A percentile compares a stretch with the other conserved stretches of the same genome.
Conservation (phyloP, 1,140 invertebrate genomes). For the Heliothis subflexa region DNA sequence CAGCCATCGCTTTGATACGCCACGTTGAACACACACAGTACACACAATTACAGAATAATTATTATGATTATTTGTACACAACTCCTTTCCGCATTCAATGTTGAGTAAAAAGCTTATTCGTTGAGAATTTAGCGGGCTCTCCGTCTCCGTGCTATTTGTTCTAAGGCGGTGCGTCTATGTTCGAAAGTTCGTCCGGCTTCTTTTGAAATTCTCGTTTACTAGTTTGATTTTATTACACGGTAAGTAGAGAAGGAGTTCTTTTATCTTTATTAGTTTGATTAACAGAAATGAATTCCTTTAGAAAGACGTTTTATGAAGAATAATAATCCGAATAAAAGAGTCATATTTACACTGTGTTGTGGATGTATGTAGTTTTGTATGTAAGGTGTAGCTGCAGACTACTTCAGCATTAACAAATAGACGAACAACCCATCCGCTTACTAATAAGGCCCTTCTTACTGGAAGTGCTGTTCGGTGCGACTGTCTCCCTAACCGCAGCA, state of each 20-base stretch:
- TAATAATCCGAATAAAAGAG: background rate
- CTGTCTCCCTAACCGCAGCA: constrained; percentile 43
- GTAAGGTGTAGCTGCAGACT: background rate
- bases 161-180: constrained; percentile 11
- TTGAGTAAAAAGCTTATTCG: constrained; percentile 9
- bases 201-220: constrained; percentile 22
- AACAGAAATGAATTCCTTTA: background rate
- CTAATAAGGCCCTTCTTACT: constrained; percentile 49
- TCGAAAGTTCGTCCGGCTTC: constrained; percentile 24
- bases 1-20: constrained; percentile 12
- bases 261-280: constrained; percentile 25
- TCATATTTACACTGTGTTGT: background rate
- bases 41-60: constrained; percentile 14
- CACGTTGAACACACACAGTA: constrained; percentile 6
- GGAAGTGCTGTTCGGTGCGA: constrained; percentile 35
- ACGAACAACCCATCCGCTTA: constrained; percentile 20
- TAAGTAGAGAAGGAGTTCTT: constrained; percentile 23
- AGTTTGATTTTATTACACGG: constrained; percentile 39
- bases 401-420: constrained; percentile 38
- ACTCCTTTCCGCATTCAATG: constrained; percentile 12
- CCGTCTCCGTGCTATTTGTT: constrained; percentile 7
- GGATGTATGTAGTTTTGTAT: background rate
- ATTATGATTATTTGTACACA: constrained; percentile 24
- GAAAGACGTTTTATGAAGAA: background rate
- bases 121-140: constrained; percentile 18